Evolutionary conservation across 2,888 invertebrate genomes (phyloP).

Genomic region (Oscheius sp.): DNA sequence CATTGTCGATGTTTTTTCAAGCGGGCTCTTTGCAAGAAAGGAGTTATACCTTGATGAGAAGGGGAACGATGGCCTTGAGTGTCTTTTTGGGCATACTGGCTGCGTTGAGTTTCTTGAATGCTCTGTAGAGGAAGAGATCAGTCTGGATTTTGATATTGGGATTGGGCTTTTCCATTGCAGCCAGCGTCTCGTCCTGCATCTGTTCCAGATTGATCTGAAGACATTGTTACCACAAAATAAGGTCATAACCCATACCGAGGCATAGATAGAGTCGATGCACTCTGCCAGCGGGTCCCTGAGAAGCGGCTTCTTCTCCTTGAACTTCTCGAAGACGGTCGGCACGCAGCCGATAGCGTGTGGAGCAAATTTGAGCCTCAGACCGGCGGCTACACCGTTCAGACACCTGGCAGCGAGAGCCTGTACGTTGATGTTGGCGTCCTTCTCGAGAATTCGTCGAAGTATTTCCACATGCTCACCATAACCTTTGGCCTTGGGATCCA

Average conservation of each 20-base stretch:
- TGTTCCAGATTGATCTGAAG: constrained; percentile 72
- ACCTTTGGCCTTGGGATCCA: constrained; percentile 85
- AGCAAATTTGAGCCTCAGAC: constrained; percentile 83
- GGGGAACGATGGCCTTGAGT: constrained; percentile 74
- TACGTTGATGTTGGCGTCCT: constrained; percentile 93
- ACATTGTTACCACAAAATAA: background rate
- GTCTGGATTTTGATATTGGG: constrained; percentile 75
- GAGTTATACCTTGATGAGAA: constrained; percentile 69
- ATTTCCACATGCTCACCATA: constrained; percentile 89
- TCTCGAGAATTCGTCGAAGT: constrained; percentile 89
- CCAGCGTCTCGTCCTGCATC: constrained; percentile 83
- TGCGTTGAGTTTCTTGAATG: constrained; percentile 9
- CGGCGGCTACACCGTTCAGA: constrained; percentile 84
- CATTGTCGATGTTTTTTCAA: background rate
- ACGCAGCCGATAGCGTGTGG: constrained; percentile 61
- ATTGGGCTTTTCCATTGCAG: constrained; percentile 81
- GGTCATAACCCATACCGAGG: constrained; percentile 78
- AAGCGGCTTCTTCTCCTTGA: constrained; percentile 93
- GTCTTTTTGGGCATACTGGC: constrained; percentile 73
- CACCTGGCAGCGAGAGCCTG: constrained; percentile 89
- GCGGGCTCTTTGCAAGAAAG: background rate
- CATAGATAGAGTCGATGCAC: constrained; percentile 88
- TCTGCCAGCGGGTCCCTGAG: constrained; percentile 89
- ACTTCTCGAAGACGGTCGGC: constrained; percentile 87
- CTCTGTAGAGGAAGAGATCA: constrained; percentile 57